phyloP scores from a whole-genome alignment of 2,113 vertebrate species.

The Tiliqua scincoides region DNA sequence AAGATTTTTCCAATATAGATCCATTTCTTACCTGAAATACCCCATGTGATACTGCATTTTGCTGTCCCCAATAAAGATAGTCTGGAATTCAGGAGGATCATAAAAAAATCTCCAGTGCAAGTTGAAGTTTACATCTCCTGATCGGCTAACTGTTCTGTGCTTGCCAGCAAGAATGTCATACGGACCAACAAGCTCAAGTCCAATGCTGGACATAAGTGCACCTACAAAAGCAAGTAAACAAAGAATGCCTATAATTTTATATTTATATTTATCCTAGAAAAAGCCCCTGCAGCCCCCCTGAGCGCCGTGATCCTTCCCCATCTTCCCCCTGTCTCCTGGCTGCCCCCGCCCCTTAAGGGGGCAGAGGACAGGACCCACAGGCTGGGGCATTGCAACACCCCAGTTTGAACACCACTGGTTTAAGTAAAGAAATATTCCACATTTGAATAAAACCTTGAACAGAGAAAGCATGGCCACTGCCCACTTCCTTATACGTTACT shows the following conservation, averaged over 20 bases:
- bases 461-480: background rate
- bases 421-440: background rate
- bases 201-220: slow-evolving; percentile 82
- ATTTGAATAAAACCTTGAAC: background rate
- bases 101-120: slow-evolving; percentile 97
- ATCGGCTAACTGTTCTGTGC: slow-evolving; percentile 79
- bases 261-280: too few species aligned
- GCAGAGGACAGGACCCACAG: too few species aligned
- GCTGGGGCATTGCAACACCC: too few species aligned
- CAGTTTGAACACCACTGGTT: too few species aligned
- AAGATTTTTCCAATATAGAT: background rate
- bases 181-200: slow-evolving; percentile 91
- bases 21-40: slow-evolving; percentile 89
- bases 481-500: background rate
- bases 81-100: slow-evolving; percentile 97
- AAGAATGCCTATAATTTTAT: slow-evolving; percentile 10
- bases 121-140: slow-evolving; percentile 80
- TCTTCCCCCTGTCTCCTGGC: too few species aligned
- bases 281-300: too few species aligned
- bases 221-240: slow-evolving; percentile 73
- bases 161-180: slow-evolving; percentile 92
- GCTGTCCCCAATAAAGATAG: slow-evolving; percentile 83
- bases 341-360: too few species aligned
- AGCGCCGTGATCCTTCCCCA: too few species aligned
- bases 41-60: slow-evolving; percentile 92